phyloP scores from a whole-genome alignment of 2,113 vertebrate genomes.

The Rhea americana region DNA sequence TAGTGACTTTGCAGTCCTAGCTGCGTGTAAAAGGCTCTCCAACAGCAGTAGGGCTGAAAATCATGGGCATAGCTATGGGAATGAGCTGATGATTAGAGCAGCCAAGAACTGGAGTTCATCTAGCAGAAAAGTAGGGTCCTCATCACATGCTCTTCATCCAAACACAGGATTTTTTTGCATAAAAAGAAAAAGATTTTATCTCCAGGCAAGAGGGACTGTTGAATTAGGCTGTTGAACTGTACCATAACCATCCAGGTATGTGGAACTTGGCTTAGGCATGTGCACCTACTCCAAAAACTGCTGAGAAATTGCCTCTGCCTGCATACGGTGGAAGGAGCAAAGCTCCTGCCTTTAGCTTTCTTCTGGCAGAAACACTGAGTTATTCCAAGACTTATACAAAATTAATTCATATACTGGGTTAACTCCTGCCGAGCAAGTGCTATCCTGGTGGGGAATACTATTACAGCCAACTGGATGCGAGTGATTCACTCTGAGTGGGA shows the following conservation, averaged over 20 bases:
- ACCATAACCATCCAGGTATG: accelerated
- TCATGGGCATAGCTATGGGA: neutral
- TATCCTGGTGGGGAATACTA: neutral
- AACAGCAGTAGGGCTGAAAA: neutral
- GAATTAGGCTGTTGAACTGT: neutral
- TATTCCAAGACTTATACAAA: neutral
- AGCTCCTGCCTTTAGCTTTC: neutral
- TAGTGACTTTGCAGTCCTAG: neutral
- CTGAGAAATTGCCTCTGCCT: neutral
- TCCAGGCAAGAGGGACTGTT: neutral
- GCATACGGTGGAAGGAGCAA: neutral
- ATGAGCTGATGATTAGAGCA: neutral
- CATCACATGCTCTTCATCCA: neutral
- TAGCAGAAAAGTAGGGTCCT: neutral
- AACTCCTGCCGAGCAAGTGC: neutral
- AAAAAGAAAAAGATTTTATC: neutral
- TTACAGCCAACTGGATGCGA: accelerated
- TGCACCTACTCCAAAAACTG: neutral
- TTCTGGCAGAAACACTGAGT: neutral
- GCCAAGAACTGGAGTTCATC: neutral
- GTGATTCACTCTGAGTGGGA: conserved; percentile 59
- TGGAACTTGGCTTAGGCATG: accelerated
- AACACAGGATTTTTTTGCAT: neutral
- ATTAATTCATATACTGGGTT: neutral
- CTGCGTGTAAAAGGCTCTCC: accelerated